Evolutionary conservation across 1,140 invertebrate genomes (phyloP), one percentile per base, ranked within the genome.

Genomic region (Chrysoperla carnea): DNA sequence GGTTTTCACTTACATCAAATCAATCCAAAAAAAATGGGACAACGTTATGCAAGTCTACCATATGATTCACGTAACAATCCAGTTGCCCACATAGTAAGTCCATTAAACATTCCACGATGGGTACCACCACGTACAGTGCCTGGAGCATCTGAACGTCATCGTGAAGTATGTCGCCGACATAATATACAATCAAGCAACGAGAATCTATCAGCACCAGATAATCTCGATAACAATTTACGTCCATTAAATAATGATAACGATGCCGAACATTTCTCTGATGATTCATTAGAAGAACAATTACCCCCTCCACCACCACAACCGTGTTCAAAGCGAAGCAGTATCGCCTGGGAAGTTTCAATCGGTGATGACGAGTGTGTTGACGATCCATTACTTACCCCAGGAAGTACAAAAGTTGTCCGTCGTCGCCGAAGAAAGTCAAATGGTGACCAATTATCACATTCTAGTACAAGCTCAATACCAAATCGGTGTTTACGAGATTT

Each of bases 331-430:
- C 69, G 80, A 46, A 74, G 76, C 51, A 81, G 80, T 49, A 83
- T 85, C 36, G 81, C 81, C 41, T 84, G 81, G 81, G 81, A 85
- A 65, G 82, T 86, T 29, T 75, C 81, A 38, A 66, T 86, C 42
- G 77, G 76, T 56, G 69, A 71, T 47, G 53, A 55, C 27, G 17
- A 23, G 5, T 23, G 17, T 23, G 8, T 33, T 4, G 66, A 68
- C 48, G 75, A 80, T 60, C 70, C 74, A 37, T 59, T 80, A 14
- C 68, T 78, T 17, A 77, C 75, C 12, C 78, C 78, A 28, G 78
- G 78, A 17, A 80, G 76, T 52, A 80, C 78, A 40, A 81, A 81
- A 61, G 78, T 81, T 49, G 64, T 70, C 38, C 70, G 72, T 12
- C 64, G 67, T 40, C 65, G 59, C 63, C 65, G 55, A 69, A 72